Conservation (phyloP, 1,140 invertebrate species). For the Drosophila sturtevanti region DNA sequence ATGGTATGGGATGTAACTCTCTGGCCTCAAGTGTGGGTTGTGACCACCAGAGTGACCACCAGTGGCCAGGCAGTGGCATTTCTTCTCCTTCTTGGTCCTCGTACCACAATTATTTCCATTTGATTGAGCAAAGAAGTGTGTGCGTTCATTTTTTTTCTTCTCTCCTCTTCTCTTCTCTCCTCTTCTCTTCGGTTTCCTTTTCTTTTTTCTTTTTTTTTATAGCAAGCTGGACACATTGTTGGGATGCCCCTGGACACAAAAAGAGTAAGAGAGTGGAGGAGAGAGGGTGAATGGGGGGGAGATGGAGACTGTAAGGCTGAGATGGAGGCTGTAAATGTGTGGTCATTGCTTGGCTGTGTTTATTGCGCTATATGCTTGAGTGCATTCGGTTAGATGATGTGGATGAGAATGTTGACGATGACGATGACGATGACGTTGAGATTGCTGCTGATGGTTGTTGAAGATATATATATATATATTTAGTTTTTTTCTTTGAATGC, state of each 20-base stretch:
- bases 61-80: conserved; percentile 41
- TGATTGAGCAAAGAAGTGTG: conserved; percentile 79
- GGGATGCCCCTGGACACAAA: conserved; percentile 24
- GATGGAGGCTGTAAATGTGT: conserved; percentile 42
- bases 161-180: no score
- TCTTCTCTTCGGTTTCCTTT: no score
- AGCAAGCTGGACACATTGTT: conserved; percentile 54
- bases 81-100: conserved; percentile 53
- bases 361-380: conserved; percentile 77
- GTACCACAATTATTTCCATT: conserved; percentile 78
- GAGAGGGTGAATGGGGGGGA: not conserved
- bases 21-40: conserved; percentile 33
- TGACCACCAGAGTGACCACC: conserved; percentile 47
- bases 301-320: not conserved
- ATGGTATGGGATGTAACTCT: conserved; percentile 15
- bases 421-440: conserved; percentile 29
- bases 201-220: conserved; percentile 11
- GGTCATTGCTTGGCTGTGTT: conserved; percentile 69
- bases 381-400: conserved; percentile 62
- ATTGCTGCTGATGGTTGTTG: conserved; percentile 22
- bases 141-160: conserved; percentile 57
- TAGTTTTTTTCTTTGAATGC: conserved; percentile 19
- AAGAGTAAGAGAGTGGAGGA: not conserved
- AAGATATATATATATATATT: conserved; percentile 2
- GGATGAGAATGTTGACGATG: conserved; percentile 29